phyloP scores from a whole-genome alignment of 2,113 vertebrate species.

The Daphoenositta chrysoptera region DNA sequence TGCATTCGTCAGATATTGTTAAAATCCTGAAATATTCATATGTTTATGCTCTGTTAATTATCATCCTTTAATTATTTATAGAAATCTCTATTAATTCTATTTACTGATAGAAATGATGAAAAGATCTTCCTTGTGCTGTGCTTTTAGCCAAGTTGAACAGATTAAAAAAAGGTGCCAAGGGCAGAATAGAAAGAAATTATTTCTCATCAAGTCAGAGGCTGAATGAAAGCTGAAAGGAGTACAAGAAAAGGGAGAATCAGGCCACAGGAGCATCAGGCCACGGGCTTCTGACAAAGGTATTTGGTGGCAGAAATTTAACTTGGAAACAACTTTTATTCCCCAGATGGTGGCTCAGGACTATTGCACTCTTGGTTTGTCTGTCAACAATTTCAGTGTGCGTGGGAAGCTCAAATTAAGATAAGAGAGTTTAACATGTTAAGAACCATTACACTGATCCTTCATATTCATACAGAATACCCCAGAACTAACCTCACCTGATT shows the following conservation, averaged over 20 bases:
- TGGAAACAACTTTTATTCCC: not conserved
- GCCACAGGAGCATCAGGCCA: not conserved
- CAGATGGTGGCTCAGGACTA: not conserved
- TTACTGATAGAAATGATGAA: not conserved
- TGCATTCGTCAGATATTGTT: not conserved
- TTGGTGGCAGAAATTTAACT: not conserved
- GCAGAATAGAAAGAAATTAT: not conserved
- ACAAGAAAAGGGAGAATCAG: not conserved
- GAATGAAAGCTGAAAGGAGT: not conserved
- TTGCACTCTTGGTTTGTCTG: not conserved
- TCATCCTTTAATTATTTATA: not conserved
- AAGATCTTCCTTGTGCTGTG: not conserved
- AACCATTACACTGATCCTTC: not conserved
- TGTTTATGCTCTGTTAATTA: slow-evolving; percentile 5
- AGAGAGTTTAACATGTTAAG: not conserved
- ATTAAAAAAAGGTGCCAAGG: not conserved
- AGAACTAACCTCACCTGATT: not conserved
- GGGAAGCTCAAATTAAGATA: not conserved
- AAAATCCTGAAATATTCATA: slow-evolving; percentile 17
- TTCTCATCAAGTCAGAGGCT: not conserved
- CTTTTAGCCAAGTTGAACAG: not conserved
- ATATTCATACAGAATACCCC: not conserved
- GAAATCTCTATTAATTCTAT: not conserved
- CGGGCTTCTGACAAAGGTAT: not conserved
- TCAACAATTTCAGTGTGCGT: not conserved